These are phyloP conservation scores for Ploceus nigricollis DNA, from an alignment of 2,113 vertebrate genomes.

Conservation along the genomic window DNA sequence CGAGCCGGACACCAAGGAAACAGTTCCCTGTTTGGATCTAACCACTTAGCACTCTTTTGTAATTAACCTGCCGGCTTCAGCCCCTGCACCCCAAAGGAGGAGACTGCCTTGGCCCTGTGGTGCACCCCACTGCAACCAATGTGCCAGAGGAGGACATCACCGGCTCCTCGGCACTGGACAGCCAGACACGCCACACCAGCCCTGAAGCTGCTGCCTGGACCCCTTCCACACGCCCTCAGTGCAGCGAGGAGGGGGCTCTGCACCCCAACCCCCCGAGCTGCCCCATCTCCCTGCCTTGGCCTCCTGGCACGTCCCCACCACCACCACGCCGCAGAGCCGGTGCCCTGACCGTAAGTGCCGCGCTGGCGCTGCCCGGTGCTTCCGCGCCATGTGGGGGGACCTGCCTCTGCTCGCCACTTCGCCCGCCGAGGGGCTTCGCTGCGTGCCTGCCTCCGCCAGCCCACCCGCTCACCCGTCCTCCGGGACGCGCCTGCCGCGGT, in stretches of 20 bases:
- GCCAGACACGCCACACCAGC: neutral
- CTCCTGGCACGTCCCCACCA: neutral
- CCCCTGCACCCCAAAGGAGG: neutral
- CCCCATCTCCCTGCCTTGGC: neutral
- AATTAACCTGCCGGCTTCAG: neutral
- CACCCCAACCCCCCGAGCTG: neutral
- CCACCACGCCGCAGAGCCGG: neutral
- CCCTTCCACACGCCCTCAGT: neutral
- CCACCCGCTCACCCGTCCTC: neutral
- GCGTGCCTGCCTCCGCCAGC: neutral
- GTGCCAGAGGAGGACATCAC: neutral
- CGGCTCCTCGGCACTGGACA: fast-evolving
- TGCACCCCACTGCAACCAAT: neutral
- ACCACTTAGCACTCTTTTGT: constrained; percentile 11
- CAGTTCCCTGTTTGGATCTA: neutral
- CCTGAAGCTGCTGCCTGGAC: neutral
- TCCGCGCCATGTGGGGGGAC: neutral
- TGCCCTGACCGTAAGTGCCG: constrained; percentile 38
- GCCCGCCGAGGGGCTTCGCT: neutral
- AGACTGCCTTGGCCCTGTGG: neutral
- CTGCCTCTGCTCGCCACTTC: neutral
- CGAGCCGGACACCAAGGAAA: neutral
- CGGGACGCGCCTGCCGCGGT: neutral
- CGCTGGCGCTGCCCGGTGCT: neutral
- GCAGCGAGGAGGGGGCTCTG: neutral